A percentile compares a stretch with the other conserved stretches of the same genome.
phyloP scores from a whole-genome alignment of 2,797 vertebrate species.

The Coccyzus lansbergi region DNA sequence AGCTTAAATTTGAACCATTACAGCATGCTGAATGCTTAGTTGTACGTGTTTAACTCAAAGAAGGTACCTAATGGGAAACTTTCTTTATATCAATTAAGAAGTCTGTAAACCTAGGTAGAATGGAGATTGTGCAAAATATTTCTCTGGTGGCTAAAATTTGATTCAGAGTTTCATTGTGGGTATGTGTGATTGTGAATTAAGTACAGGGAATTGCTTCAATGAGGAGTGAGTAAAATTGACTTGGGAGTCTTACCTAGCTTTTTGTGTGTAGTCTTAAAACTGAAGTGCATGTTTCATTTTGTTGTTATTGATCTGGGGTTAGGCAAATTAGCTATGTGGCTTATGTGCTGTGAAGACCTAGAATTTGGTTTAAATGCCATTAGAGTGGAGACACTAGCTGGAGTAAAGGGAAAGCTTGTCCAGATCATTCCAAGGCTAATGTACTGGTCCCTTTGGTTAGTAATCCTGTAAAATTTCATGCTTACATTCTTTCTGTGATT shows the following conservation, averaged over 20 bases:
- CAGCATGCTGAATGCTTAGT: not conserved
- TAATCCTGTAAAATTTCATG: not conserved
- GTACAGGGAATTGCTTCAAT: not conserved
- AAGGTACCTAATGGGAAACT: not conserved
- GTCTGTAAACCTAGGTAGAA: not conserved
- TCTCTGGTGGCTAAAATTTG: not conserved
- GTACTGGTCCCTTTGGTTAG: not conserved
- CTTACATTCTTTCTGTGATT: accelerated
- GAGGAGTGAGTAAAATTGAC: not conserved
- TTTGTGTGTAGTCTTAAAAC: not conserved
- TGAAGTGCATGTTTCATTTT: not conserved
- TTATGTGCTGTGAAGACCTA: not conserved
- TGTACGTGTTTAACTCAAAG: not conserved
- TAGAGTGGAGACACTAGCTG: not conserved
- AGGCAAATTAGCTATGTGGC: not conserved
- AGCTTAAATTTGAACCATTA: not conserved
- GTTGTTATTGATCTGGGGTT: not conserved
- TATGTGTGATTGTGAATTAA: not conserved
- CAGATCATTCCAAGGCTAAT: not conserved
- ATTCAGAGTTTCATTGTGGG: not conserved
- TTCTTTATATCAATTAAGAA: not conserved
- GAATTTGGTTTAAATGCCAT: not conserved
- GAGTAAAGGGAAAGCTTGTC: not conserved
- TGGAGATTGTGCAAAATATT: not conserved
- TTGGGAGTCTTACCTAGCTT: not conserved